Percentiles rank a stretch among this genome's conserved stretches.
phyloP scores from a whole-genome alignment of 2,888 invertebrate genomes.

The Chrysina gloriosa region DNA sequence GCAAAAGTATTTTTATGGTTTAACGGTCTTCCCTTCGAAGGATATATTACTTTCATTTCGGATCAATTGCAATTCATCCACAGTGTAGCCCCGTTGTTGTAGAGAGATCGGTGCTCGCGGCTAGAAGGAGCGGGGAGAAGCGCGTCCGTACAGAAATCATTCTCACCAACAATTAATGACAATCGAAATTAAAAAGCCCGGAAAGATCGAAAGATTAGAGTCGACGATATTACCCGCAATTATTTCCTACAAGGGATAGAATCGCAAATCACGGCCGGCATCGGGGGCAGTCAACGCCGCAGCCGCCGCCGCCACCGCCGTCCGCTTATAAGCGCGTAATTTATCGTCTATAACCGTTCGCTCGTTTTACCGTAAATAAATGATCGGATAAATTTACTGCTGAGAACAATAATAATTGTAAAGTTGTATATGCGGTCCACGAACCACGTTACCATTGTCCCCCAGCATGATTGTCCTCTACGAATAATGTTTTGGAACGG shows the following conservation, averaged over 20 bases:
- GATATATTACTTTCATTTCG: constrained; percentile 66
- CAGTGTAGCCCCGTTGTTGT: constrained; percentile 42
- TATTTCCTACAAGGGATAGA: constrained; percentile 44
- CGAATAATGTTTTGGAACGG: no score
- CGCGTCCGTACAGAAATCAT: constrained; percentile 51
- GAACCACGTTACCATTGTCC: no score
- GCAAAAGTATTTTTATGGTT: constrained; percentile 63
- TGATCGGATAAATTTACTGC: constrained; percentile 36
- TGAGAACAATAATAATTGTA: constrained; percentile 37
- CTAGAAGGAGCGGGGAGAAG: background rate
- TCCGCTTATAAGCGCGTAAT: constrained; percentile 38
- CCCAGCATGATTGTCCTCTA: no score
- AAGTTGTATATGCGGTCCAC: constrained; percentile 16
- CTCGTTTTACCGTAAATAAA: constrained; percentile 38
- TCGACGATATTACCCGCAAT: constrained; percentile 53
- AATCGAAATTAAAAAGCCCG: constrained; percentile 64
- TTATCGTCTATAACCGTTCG: constrained; percentile 42
- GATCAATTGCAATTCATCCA: constrained; percentile 63
- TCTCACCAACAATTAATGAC: constrained; percentile 63
- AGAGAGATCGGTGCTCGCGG: constrained; percentile 39
- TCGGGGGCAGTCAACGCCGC: constrained; percentile 16
- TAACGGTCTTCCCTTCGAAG: constrained; percentile 59
- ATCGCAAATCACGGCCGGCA: constrained; percentile 45
- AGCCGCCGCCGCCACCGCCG: constrained; percentile 8
- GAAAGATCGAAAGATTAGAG: constrained; percentile 55